Evolutionary conservation across 1,140 invertebrate species (phyloP), one percentile per base, ranked within the genome.

Genomic region (Stenopsyche tienmushanensis): DNA sequence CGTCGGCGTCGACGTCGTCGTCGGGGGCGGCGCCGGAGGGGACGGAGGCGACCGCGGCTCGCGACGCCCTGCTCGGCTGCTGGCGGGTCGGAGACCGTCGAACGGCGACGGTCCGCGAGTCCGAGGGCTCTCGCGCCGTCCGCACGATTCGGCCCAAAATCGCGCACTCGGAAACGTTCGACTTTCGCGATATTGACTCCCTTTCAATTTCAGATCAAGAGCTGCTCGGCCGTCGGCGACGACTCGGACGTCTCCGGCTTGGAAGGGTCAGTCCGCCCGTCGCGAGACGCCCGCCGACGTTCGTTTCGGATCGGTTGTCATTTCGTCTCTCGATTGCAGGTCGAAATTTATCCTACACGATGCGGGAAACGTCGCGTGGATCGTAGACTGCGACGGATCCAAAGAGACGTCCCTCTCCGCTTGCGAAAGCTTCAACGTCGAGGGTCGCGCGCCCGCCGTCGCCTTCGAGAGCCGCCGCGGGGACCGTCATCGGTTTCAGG

Each of bases 391-490:
- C 23, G 80, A 84, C 49, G 80, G 82, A 60, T 77, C 82, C 10
- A 79, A 83, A 69, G 71, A 72, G 1, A 78, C 85, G 64, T 84
- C 85, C 2, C 74, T 86, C 59, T 86, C 86, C 69, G 80, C 77
- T 57, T 85, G 84, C 74, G 84, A 86, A 72, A 86, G 83, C 42
- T 86, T 83, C 74, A 84, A n/a, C n/a, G n/a, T n/a, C n/a, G n/a
- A n/a, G n/a, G n/a, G n/a, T n/a, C n/a, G n/a, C n/a, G n/a, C n/a
- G n/a, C n/a, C n/a, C n/a, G n/a, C n/a, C n/a, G n/a, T n/a, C n/a
- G n/a, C n/a, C n/a, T n/a, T n/a, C 86, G 75, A 72, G 82, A 20
- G 74, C 73, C 64, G 73, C 71, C 23, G 71, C 73, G 13, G 71
- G 71, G 24, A 39, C 55, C 10, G 74, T 72, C 25, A 71, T 75